A percentile compares a stretch with the other conserved stretches of the same genome.
Conservation (phyloP, 2,113 vertebrate species). For the Chionis minor region DNA sequence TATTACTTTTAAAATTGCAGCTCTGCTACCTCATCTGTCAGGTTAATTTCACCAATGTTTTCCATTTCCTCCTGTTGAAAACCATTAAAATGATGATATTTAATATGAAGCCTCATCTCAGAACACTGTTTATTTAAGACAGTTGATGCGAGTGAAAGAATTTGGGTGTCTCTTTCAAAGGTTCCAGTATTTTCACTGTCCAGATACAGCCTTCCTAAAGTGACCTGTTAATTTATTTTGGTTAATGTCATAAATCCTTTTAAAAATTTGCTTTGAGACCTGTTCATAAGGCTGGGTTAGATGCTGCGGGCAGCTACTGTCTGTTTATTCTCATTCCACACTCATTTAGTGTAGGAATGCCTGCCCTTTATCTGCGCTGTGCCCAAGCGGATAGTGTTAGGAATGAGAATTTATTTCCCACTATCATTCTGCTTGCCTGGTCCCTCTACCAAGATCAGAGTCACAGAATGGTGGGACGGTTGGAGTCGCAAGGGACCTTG, state of each 20-base stretch:
- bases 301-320: not conserved
- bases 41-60: slow-evolving; percentile 44
- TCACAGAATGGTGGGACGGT: not conserved
- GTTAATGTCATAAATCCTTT: not conserved
- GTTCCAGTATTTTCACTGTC: not conserved
- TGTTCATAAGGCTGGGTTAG: not conserved
- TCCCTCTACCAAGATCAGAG: not conserved
- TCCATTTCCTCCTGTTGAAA: slow-evolving; percentile 57
- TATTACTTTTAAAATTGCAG: slow-evolving; percentile 44
- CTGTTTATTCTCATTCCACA: not conserved
- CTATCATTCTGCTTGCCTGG: not conserved
- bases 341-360: not conserved
- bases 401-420: not conserved
- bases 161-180: not conserved
- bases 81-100: slow-evolving; percentile 10
- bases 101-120: slow-evolving; percentile 27
- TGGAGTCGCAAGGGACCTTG: not conserved
- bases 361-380: not conserved
- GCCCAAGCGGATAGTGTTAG: not conserved
- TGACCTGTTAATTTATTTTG: not conserved
- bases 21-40: slow-evolving; percentile 51
- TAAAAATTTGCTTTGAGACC: not conserved
- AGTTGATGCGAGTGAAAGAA: not conserved
- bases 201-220: not conserved
- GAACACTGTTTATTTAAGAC: slow-evolving; percentile 33